Conservation (phyloP, 2,888 invertebrate genomes). For the Acleris emargana region DNA sequence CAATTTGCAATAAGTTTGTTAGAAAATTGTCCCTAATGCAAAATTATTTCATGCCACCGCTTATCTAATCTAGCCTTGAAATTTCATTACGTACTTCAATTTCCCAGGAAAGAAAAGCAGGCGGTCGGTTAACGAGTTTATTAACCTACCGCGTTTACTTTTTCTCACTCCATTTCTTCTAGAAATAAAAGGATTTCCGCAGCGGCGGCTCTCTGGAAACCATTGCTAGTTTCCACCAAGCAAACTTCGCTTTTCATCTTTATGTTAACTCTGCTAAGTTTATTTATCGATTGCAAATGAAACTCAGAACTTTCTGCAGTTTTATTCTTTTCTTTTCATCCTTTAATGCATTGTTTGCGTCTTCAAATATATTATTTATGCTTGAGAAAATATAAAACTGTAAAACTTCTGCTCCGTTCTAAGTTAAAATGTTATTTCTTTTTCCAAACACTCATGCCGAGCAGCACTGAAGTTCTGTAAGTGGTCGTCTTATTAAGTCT, state of each 20-base stretch:
- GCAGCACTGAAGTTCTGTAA: not conserved
- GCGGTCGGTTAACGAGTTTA: constrained; percentile 34
- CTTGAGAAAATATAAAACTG: too few species aligned
- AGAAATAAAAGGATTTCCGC: constrained; percentile 26
- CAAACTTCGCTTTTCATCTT: constrained; percentile 8
- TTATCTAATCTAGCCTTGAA: constrained; percentile 9
- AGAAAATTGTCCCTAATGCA: not conserved
- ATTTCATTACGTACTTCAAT: constrained; percentile 22
- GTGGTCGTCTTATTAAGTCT: constrained; percentile 4
- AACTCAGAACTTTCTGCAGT: not conserved
- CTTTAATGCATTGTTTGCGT: too few species aligned
- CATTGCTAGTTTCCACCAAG: constrained; percentile 15
- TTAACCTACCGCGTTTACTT: constrained; percentile 26
- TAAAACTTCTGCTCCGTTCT: too few species aligned
- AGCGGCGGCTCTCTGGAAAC: constrained; percentile 9
- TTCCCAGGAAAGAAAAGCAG: constrained; percentile 9
- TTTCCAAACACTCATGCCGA: not conserved
- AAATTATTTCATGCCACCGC: constrained; percentile 3
- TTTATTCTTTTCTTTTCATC: too few species aligned
- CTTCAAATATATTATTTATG: too few species aligned
- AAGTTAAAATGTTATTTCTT: too few species aligned
- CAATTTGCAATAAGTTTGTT: too few species aligned
- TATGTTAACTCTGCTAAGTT: constrained; percentile 1
- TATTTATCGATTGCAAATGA: not conserved
- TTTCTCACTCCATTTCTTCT: constrained; percentile 22